phyloP scores from a whole-genome alignment of 2,797 vertebrate genomes.

The Trematomus bernacchii region DNA sequence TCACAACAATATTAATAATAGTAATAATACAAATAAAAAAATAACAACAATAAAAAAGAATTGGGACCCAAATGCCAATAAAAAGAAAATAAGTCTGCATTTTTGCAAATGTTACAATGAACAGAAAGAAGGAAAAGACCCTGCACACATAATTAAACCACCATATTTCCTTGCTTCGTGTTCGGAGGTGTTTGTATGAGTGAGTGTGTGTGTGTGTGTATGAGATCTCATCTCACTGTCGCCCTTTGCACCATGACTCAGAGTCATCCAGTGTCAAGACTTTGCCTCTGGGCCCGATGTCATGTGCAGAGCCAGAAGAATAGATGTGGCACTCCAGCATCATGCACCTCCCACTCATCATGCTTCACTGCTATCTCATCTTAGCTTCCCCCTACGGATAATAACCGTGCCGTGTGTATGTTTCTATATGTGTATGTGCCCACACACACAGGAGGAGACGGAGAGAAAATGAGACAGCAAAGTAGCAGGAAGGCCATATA shows the following conservation, averaged over 20 bases:
- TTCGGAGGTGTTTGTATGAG: background rate
- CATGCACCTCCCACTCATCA: slow-evolving; percentile 69
- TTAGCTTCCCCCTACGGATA: slow-evolving; percentile 49
- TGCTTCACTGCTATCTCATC: slow-evolving; percentile 58
- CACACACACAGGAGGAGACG: slow-evolving; percentile 15
- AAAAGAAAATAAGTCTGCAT: no score
- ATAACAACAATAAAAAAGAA: no score
- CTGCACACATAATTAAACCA: no score
- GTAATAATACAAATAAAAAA: no score
- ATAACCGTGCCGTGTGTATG: slow-evolving; percentile 49
- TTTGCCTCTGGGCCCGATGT: slow-evolving; percentile 62
- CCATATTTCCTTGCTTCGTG: no score
- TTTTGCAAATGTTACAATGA: no score
- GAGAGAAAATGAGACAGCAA: background rate
- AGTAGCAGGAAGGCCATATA: background rate
- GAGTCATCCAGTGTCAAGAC: slow-evolving; percentile 60
- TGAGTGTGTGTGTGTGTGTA: background rate
- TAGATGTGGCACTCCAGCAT: slow-evolving; percentile 69
- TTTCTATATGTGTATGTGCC: slow-evolving; percentile 21
- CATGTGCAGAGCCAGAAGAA: slow-evolving; percentile 58
- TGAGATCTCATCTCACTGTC: slow-evolving; percentile 47
- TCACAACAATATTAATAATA: no score
- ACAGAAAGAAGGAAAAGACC: no score
- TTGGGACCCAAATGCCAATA: no score
- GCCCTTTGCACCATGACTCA: slow-evolving; percentile 68